Percentiles rank a stretch among this genome's conserved stretches.
Conservation (phyloP, 2,888 invertebrate species). For the Volucella inanis region DNA sequence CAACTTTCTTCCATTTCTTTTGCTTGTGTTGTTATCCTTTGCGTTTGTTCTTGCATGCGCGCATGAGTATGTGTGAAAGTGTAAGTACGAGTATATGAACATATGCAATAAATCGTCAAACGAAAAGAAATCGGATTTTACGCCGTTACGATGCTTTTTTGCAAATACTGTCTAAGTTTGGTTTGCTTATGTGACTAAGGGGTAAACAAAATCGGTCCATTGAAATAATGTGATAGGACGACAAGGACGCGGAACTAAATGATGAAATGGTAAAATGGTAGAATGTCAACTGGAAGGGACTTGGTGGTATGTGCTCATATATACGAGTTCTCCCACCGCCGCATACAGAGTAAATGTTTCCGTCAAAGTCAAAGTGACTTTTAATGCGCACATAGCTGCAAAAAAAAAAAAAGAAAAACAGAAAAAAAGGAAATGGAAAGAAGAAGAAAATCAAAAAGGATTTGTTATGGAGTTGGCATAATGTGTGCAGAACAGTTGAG, state of each 20-base stretch:
- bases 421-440: conserved; percentile 4
- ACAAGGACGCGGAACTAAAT: conserved; percentile 26
- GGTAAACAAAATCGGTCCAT: conserved; percentile 33
- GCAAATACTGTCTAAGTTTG: conserved; percentile 38
- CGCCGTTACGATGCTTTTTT: conserved; percentile 66
- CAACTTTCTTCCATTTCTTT: conserved; percentile 19
- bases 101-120: conserved; percentile 75
- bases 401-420: conserved; percentile 14
- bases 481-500: conserved; percentile 31
- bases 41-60: conserved; percentile 25
- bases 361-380: conserved; percentile 73
- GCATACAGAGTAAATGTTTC: conserved; percentile 56
- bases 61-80: conserved; percentile 58
- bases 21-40: background rate
- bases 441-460: conserved; percentile 28
- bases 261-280: conserved; percentile 2
- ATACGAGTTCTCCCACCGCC: conserved; percentile 8
- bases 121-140: conserved; percentile 73
- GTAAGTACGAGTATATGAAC: conserved; percentile 63
- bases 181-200: no score
- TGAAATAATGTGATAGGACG: conserved; percentile 31
- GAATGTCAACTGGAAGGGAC: background rate
- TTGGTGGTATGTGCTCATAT: background rate
- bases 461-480: conserved; percentile 71
- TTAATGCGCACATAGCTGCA: conserved; percentile 65